Base-by-base conservation (phyloP, 1,140 invertebrate genomes). In the Eupristina koningsbergeri region DNA sequence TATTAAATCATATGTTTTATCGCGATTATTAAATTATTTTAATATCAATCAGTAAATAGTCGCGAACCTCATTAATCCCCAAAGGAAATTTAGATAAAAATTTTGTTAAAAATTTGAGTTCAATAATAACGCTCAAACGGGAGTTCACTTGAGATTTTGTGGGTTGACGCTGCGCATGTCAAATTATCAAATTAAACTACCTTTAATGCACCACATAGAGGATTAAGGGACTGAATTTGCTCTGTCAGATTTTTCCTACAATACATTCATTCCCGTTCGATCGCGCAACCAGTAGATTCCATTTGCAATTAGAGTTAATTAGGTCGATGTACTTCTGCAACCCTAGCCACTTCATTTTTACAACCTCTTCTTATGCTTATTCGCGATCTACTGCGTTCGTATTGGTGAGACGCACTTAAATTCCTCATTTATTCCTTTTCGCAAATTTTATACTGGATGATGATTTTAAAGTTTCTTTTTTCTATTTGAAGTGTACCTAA, bases 251-350 rank as follows among this genome's bases (percentile, higher is more conserved):
- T 6, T 75, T 73, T 73, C 69, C 39, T 8, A 29, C 3, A 73
- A 41, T n/a, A n/a, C n/a, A 19, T 73, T 3, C 29, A 73, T 53
- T 31, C 73, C 61, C 26, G 13, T 31, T 67, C 34, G 11, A 77
- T 77, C 39, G 77, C 63, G 39, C 26, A 13, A 61, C 7, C n/a
- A 13, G 11, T 36, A 45, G 9, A 39, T 6, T 3, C 74, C n/a
- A n/a, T 76, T 34, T 69, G 41, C 69, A 83, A 83, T 83, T 83
- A 83, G 75, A 71, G 75, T 83, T 83, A 83, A 83, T 83, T 77
- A 83, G 81, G 81, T 78, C 64, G 53, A 53, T 34, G 53, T 36
- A 34, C 80, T 63, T 26, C 67, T 26, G 15, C 41, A 74, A 26
- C 36, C 67, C 6, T 8, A 8, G 34, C 36, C 36, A 41, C 39